A percentile compares a stretch with the other conserved stretches of the same genome.
These are phyloP conservation scores for Girardinichthys multiradiatus DNA, from an alignment of 2,113 vertebrate species.

Conservation along the genomic window DNA sequence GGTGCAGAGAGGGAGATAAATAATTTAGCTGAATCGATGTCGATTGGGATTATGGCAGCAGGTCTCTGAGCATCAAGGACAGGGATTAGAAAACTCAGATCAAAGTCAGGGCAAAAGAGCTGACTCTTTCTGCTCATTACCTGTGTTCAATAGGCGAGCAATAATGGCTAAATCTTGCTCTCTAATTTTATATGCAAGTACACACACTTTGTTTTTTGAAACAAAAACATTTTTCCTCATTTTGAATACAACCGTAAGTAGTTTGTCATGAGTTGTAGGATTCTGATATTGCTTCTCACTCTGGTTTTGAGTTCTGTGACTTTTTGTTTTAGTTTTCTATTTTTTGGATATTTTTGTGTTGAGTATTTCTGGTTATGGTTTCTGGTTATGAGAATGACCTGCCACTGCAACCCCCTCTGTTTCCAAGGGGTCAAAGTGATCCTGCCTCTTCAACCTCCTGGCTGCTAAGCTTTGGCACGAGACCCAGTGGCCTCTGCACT, in stretches of 20 bases:
- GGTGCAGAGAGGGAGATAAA: conserved; percentile 47
- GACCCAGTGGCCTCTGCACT: too few species aligned
- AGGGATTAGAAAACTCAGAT: conserved; percentile 55
- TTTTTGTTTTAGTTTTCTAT: too few species aligned
- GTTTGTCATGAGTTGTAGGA: not conserved
- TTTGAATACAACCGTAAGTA: not conserved
- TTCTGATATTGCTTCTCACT: too few species aligned
- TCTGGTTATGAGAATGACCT: too few species aligned
- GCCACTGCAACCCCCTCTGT: too few species aligned
- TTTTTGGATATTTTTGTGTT: too few species aligned
- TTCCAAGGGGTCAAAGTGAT: too few species aligned
- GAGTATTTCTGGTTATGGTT: too few species aligned
- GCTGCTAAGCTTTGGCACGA: too few species aligned
- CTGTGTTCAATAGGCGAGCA: conserved; percentile 30
- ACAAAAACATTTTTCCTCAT: not conserved
- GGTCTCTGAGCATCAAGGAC: conserved; percentile 55
- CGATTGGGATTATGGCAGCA: conserved; percentile 54
- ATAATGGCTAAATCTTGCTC: conserved; percentile 10
- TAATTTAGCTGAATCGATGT: conserved; percentile 68
- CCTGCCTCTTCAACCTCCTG: too few species aligned
- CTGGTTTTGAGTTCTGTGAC: too few species aligned
- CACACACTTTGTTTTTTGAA: not conserved
- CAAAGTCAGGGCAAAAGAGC: conserved; percentile 48
- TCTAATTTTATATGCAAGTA: not conserved
- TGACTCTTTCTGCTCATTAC: conserved; percentile 25